Percentiles rank a stretch among this genome's conserved stretches.
These are phyloP conservation scores for Tokudaia muenninki DNA, from an alignment of 2,797 vertebrate species.

Conservation along the genomic window DNA sequence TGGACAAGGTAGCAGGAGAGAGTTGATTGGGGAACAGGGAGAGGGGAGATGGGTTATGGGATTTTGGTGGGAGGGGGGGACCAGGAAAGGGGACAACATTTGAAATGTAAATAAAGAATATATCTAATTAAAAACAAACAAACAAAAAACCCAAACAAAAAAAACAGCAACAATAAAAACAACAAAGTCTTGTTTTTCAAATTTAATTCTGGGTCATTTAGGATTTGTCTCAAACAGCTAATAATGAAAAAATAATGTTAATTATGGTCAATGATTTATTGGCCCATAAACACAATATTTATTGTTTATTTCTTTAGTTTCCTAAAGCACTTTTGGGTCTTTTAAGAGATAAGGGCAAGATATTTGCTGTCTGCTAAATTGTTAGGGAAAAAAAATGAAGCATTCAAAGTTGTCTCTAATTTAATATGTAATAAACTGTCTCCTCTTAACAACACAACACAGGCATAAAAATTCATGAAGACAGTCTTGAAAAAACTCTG, in stretches of 20 bases:
- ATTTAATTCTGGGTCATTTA: not conserved
- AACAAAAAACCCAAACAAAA: too few relatives aligned
- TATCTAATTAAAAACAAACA: too few relatives aligned
- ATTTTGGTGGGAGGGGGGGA: too few relatives aligned
- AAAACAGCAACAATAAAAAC: too few relatives aligned
- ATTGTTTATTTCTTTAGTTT: slow-evolving; percentile 30
- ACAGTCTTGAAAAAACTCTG: slow-evolving; percentile 26
- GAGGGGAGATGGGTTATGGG: too few relatives aligned
- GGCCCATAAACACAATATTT: not conserved
- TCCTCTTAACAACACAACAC: slow-evolving; percentile 1
- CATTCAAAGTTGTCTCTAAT: slow-evolving; percentile 29
- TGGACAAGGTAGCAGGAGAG: too few relatives aligned
- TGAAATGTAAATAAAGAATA: too few relatives aligned
- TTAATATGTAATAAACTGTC: not conserved
- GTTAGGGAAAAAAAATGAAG: too few relatives aligned
- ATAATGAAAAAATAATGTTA: slow-evolving; percentile 24
- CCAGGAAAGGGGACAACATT: too few relatives aligned
- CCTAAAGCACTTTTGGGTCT: slow-evolving; percentile 19
- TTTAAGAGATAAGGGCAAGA: not conserved
- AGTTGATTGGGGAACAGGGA: too few relatives aligned
- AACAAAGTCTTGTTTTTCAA: not conserved
- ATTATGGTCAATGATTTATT: not conserved
- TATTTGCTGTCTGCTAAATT: not conserved
- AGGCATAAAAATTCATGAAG: not conserved
- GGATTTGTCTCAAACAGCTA: slow-evolving; percentile 22